Evolutionary conservation across 2,797 vertebrate genomes (phyloP).

Genomic region (Enteromius viviparus): DNA sequence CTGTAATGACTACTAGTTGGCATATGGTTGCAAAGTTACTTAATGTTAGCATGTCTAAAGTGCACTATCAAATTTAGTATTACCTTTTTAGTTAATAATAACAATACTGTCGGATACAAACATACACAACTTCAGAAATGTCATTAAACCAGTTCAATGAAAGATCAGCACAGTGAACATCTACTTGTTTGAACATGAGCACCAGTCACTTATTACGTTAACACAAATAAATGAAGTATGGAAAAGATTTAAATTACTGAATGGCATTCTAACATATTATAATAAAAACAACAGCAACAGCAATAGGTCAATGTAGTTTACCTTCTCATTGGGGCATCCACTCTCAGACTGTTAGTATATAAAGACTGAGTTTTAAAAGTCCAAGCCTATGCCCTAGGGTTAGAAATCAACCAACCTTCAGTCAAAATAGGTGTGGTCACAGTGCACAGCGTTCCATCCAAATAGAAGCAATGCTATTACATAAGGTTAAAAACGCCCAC

Average conservation of each 20-base stretch:
- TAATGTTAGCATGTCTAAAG: no score
- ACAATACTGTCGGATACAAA: neutral
- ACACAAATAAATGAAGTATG: neutral
- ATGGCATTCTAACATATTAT: neutral
- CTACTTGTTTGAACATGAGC: neutral
- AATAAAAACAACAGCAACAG: neutral
- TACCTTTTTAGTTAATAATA: neutral
- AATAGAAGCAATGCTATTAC: slow-evolving; percentile 11
- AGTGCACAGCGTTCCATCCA: slow-evolving; percentile 13
- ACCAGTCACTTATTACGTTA: neutral
- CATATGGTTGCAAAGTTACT: no score
- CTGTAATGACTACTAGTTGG: no score
- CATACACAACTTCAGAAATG: neutral
- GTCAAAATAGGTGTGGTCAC: slow-evolving; percentile 45
- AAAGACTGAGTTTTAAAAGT: neutral
- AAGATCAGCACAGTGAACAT: neutral
- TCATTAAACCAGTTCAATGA: neutral
- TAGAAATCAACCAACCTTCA: slow-evolving; percentile 3
- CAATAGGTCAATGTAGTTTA: slow-evolving; percentile 5
- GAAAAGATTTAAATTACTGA: neutral
- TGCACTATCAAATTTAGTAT: no score
- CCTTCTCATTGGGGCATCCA: slow-evolving; percentile 10
- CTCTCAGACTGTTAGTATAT: neutral
- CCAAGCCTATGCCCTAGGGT: slow-evolving; percentile 4
- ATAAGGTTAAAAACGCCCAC: neutral